Base-by-base conservation (phyloP, 2,797 vertebrate species). In the Arremon aurantiirostris region DNA sequence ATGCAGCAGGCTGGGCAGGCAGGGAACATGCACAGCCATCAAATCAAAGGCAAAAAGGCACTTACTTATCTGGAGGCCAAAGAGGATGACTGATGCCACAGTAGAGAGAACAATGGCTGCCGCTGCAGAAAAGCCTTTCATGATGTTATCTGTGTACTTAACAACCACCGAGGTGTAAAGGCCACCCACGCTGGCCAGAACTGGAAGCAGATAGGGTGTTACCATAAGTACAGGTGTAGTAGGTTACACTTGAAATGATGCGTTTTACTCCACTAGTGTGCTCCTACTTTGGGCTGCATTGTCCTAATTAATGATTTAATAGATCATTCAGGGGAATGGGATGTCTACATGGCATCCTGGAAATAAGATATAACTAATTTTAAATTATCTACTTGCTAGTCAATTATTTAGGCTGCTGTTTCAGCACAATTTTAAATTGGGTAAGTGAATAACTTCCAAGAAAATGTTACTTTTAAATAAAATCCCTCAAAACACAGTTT, bases 61-160 rank as follows among this genome's bases (percentile, higher is more conserved):
- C 99, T 77, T 98, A 99, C 99, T 99, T 97, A 99, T 99, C 97
- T 99, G 98, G 77, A 99, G 98, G 87, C 99, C 99, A 65, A 99
- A 99, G 88, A 99, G 97, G 26, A 98, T 5, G 86, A 99, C 98
- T 0, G 99, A 99, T 6, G 99, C 99, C 78, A 99, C 94, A 1
- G 99, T 99, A 17, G 99, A 99, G 27, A 99, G 97, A 34, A 99
- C 97, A 35, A 99, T 99, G 77, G 99, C 99, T 0, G 99, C 98
- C 0, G 99, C 99, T 4, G 99, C 99, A 42, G 99, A 99, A 95
- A 99, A 99, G 32, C 99, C 99, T 95, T 99, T 99, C 99, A 99
- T 99, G 77, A 99, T 99, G 95, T 99, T 99, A 94, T 99, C 99
- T 0, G 99, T 99, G 97, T 99, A 99, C 95, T 99, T 99, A 83